Base-by-base conservation (phyloP, 2,797 vertebrate genomes). In the Pelochelys cantorii region DNA sequence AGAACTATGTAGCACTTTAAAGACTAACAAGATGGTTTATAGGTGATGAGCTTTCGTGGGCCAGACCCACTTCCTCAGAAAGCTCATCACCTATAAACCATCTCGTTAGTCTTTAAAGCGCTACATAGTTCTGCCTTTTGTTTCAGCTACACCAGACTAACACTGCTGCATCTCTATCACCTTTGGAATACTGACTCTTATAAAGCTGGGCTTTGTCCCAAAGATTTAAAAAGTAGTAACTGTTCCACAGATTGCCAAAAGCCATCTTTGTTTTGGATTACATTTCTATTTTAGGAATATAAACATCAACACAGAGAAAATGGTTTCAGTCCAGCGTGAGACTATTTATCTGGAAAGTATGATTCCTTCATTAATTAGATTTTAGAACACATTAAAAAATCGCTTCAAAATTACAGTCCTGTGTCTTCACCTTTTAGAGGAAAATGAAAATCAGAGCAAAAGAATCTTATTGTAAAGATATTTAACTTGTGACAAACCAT, bases 381-480 rank as follows among this genome's bases (percentile, higher is more conserved):
- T 29, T 52, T 8, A 11, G 7, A 1, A 54, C n/a, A 71, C 34
- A 87, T 59, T 0, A 3, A 74, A 8, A 68, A 29, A 31, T 48
- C 71, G 27, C 86, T 83, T 88, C 52, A 77, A 4, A 86, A 71
- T 82, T 93, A 37, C n/a, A 92, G 42, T 29, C 77, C 3, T 75
- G 27, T 48, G 83, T 92, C 22, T 0, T 52, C 37, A 14, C 92
- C 81, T 25, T n/a, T n/a, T 55, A 93, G 55, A 89, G 65, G 52
- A 55, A 84, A 92, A 15, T 6, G 3, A 86, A 90, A 91, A 75
- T 0, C 5, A 42, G 25, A 60, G 74, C 11, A 22, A 37, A 71
- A 86, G 15, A 81, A 92, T 78, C 1, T 27, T 54, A 65, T 86
- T 10, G 34, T 27, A 62, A 1, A 48, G 23, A 68, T 22, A 56